Evolutionary conservation across 2,113 vertebrate species (phyloP).

Genomic region (Hymenochirus boettgeri): DNA sequence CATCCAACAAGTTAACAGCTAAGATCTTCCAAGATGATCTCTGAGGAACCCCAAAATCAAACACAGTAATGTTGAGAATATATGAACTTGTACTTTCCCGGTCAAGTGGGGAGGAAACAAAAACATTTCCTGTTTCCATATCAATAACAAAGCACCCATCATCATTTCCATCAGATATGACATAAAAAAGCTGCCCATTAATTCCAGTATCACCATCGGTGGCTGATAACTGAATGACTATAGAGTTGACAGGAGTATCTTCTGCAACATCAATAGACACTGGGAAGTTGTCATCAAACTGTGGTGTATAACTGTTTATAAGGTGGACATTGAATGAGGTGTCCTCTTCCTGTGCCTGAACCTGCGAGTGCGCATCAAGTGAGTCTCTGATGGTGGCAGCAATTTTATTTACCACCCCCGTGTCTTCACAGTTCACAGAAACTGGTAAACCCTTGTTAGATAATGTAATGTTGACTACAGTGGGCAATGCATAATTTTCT

Average conservation of each 20-base stretch:
- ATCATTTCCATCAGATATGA: conserved; percentile 84
- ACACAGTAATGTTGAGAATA: conserved; percentile 88
- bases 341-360: conserved; percentile 69
- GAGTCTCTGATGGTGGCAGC: conserved; percentile 83
- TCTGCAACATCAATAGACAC: conserved; percentile 78
- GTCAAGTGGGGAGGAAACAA: conserved; percentile 75
- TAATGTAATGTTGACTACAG: conserved; percentile 75
- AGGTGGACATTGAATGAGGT: conserved; percentile 74
- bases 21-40: conserved; percentile 86
- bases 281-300: conserved; percentile 75
- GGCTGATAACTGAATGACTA: conserved; percentile 73
- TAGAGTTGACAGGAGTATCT: conserved; percentile 64
- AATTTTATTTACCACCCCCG: conserved; percentile 74
- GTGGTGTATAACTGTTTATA: conserved; percentile 78
- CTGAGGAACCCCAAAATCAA: conserved; percentile 81
- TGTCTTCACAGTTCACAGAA: conserved; percentile 78
- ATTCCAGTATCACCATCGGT: conserved; percentile 80
- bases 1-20: conserved; percentile 82
- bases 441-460: conserved; percentile 58
- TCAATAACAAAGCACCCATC: conserved; percentile 84
- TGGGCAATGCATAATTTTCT: conserved; percentile 70
- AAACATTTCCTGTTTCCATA: conserved; percentile 77
- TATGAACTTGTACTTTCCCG: conserved; percentile 83
- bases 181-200: conserved; percentile 80
- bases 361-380: conserved; percentile 66